These are phyloP conservation scores for Exephanes ischioxanthus DNA, from an alignment of 2,888 invertebrate genomes.

Conservation along the genomic window DNA sequence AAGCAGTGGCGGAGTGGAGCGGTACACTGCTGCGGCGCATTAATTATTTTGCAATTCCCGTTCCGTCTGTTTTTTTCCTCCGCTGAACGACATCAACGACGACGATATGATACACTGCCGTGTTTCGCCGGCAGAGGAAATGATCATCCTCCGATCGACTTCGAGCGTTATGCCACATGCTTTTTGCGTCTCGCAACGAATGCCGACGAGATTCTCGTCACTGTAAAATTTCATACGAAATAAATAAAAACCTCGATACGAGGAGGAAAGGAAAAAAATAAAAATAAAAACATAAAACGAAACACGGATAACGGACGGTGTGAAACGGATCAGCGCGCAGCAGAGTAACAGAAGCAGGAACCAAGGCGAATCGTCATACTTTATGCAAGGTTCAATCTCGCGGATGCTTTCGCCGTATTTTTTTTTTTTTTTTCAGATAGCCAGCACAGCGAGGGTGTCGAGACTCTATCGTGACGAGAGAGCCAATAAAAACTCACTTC, in stretches of 20 bases:
- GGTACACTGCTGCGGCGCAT: constrained; percentile 57
- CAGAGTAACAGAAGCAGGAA: constrained; percentile 47
- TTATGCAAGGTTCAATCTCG: constrained; percentile 80
- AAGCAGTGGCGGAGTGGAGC: constrained; percentile 26
- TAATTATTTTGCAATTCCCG: constrained; percentile 66
- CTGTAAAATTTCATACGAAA: constrained; percentile 36
- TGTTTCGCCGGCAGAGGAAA: constrained; percentile 22
- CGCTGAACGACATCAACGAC: constrained; percentile 22
- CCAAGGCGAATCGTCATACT: constrained; percentile 73
- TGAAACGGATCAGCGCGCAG: constrained; percentile 67
- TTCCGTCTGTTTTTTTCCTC: constrained; percentile 26
- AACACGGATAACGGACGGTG: constrained; percentile 43
- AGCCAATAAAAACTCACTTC: constrained; percentile 84
- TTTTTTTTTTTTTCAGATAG: constrained; percentile 77
- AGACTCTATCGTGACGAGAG: constrained; percentile 72
- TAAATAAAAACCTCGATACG: constrained; percentile 51
- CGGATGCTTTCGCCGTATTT: constrained; percentile 73
- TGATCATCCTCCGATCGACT: constrained; percentile 54
- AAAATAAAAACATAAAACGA: constrained; percentile 14
- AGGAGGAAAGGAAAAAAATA: constrained; percentile 39
- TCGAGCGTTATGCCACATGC: constrained; percentile 24
- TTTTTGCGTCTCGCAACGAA: constrained; percentile 33
- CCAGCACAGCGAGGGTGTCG: constrained; percentile 69
- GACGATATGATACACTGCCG: constrained; percentile 12
- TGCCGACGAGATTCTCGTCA: neutral